Base-by-base conservation (phyloP, 2,113 vertebrate species). In the Corythaixoides concolor region DNA sequence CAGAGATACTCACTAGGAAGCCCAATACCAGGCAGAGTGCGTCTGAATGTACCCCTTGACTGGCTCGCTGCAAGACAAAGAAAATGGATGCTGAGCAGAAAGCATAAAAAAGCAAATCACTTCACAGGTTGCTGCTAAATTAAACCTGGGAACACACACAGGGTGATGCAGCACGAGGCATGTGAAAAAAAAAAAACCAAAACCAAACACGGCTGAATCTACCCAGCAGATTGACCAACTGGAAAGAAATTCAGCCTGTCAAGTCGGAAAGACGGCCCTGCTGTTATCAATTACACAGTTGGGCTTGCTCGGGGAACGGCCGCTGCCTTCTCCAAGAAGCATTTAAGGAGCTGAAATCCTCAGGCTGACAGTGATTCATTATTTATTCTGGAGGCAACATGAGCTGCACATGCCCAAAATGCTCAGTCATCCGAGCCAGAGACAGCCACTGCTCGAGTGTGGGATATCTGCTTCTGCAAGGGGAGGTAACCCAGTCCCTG, bases 21-120 rank as follows among this genome's bases (percentile, higher is more conserved):
- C 99, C 99, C 99, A 99, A 73, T 99, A 99, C 99, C 99, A 99
- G 60, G 98, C 99, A 43, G 99, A 98, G 84, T 99, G 99, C 43
- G 94, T 84, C 79, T 99, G 99, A 88, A 99, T 97, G 89, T 99
- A 99, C 52, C 97, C 96, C 97, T 98, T 99, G 69, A 99, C 98
- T 0, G 99, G 98, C 41, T 99, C 98, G 69, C 99, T 99, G 95
- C 45, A 92, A 95, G 67, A 87, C 33, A 95, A 56, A 95, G 32
- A 79, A 41, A 69, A 60, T 15, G 43, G 47, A 50, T 41, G 58
- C 24, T 79, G 78, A 92, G 81, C 66, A 58, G 58, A 77, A 41
- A 45, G 45, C 59, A n/a, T 26, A 3, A 14, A 33, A 81, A 45
- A 18, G 5, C 33, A 59, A 7, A 37, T 30, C 37, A 20, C 17